Conservation (phyloP, 2,113 vertebrate species). For the Nerophis ophidion region DNA sequence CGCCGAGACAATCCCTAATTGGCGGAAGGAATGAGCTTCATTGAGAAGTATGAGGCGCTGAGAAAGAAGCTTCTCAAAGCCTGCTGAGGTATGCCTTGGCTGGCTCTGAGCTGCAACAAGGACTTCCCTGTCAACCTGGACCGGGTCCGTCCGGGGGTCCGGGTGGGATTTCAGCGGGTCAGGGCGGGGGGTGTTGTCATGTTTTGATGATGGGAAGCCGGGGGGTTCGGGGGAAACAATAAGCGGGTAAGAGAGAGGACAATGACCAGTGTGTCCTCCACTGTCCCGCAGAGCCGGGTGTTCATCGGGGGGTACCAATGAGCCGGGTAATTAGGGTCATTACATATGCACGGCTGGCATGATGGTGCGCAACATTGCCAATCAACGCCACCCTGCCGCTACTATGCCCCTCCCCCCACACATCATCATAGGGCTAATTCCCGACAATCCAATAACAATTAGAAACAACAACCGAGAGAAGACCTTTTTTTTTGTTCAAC, state of each 20-base stretch:
- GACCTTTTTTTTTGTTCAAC: neutral
- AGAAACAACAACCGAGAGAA: neutral
- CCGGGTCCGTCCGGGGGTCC: neutral
- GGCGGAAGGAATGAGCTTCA: neutral
- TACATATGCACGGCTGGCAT: conserved; percentile 44
- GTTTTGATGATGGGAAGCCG: conserved; percentile 8
- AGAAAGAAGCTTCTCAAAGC: conserved; percentile 8
- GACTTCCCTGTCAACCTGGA: conserved; percentile 51
- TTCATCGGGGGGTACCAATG: conserved; percentile 17
- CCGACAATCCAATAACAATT: neutral
- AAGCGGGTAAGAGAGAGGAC: conserved; percentile 16
- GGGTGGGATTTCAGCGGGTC: neutral
- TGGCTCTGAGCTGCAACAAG: conserved; percentile 41
- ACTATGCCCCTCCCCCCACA: neutral
- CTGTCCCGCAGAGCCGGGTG: conserved; percentile 28
- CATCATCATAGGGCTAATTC: neutral
- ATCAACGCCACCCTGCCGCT: conserved; percentile 29
- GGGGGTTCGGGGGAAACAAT: neutral
- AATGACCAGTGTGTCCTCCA: conserved; percentile 58
- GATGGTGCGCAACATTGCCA: conserved; percentile 32
- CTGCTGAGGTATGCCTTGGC: conserved; percentile 29
- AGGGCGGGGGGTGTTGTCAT: conserved; percentile 17
- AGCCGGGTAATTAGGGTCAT: conserved; percentile 48
- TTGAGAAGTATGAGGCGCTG: neutral
- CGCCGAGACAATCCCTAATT: neutral